These are phyloP conservation scores for Sternotherus odoratus DNA, from an alignment of 2,797 vertebrate species.

Conservation along the genomic window DNA sequence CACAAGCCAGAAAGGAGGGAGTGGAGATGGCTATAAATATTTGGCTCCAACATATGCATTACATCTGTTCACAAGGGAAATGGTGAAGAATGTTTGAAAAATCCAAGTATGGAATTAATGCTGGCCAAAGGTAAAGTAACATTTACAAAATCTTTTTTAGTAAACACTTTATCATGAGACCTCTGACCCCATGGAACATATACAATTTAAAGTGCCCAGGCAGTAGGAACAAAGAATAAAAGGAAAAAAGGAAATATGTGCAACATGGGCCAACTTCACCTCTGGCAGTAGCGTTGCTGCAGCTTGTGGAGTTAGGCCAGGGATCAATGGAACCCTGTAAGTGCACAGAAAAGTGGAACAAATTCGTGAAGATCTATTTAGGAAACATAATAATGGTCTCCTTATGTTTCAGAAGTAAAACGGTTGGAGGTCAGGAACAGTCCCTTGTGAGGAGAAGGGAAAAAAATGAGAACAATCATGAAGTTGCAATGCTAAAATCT, in stretches of 20 bases:
- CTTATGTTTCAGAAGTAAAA: not conserved
- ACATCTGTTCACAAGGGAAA: conserved; percentile 67
- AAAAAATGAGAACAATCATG: not conserved
- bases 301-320: not conserved
- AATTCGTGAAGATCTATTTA: conserved; percentile 5
- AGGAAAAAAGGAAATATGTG: not conserved
- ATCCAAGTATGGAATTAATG: conserved; percentile 39
- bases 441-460: not conserved
- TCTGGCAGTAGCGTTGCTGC: not conserved
- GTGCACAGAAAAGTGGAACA: not conserved
- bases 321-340: not conserved
- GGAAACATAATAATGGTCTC: not conserved
- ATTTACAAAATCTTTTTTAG: conserved; percentile 21
- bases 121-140: conserved; percentile 38
- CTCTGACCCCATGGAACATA: not conserved
- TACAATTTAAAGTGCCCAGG: not conserved
- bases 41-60: conserved; percentile 66
- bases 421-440: not conserved
- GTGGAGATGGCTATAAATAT: conserved; percentile 70
- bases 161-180: not conserved
- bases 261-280: not conserved
- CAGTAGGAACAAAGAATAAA: not conserved
- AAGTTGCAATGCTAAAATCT: not conserved
- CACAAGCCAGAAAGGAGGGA: conserved; percentile 61
- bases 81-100: conserved; percentile 52